A percentile compares a stretch with the other conserved stretches of the same genome.
phyloP scores from a whole-genome alignment of 2,888 invertebrate species.

The Torymus auratus region DNA sequence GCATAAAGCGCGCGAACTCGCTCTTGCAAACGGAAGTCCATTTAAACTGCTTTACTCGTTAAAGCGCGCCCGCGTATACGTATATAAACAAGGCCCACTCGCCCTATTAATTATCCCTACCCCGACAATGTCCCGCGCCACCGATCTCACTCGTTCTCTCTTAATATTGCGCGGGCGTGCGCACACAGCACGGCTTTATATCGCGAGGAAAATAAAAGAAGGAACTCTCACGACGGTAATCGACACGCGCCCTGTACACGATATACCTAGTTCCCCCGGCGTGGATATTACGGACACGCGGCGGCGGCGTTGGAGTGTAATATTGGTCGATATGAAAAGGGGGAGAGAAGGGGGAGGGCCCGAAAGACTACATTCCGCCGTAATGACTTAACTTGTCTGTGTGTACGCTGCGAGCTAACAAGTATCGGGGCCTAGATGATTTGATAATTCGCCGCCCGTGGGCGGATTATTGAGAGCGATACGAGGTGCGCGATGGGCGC shows the following conservation, averaged over 20 bases:
- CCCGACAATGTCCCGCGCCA: slow-evolving; percentile 5
- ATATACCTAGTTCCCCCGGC: slow-evolving; percentile 6
- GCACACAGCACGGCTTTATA: not conserved
- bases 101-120: slow-evolving; percentile 39
- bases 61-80: not conserved
- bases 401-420: slow-evolving; percentile 56
- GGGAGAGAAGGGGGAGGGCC: not conserved
- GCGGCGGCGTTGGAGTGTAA: too few species aligned
- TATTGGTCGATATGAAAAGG: not conserved
- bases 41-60: slow-evolving; percentile 41
- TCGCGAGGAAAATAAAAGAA: not conserved
- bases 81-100: slow-evolving; percentile 27
- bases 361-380: slow-evolving; percentile 66
- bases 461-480: slow-evolving; percentile 40
- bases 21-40: slow-evolving; percentile 53
- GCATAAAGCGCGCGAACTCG: slow-evolving; percentile 46
- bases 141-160: slow-evolving; percentile 14
- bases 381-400: slow-evolving; percentile 71
- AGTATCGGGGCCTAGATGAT: slow-evolving; percentile 66
- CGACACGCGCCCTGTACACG: slow-evolving; percentile 4
- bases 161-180: slow-evolving; percentile 41
- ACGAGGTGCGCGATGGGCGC: slow-evolving; percentile 2
- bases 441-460: slow-evolving; percentile 64
- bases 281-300: slow-evolving; percentile 9
- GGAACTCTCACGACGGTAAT: not conserved